Evolutionary conservation across 1,140 invertebrate species (phyloP).

Genomic region (Ceratina australensis): DNA sequence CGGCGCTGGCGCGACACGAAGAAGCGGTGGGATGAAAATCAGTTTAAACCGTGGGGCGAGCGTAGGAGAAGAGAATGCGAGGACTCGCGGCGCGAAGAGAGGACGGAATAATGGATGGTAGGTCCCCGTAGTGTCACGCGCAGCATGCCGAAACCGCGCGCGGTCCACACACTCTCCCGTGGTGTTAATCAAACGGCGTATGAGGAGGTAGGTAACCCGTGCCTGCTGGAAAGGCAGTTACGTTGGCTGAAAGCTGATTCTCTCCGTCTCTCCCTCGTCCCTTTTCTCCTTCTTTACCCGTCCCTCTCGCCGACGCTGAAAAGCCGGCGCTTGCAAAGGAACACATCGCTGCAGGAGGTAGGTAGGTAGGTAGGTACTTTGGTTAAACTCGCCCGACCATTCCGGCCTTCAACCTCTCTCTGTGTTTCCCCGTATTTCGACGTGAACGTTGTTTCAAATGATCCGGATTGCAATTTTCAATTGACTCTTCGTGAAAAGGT

Average conservation of each 20-base stretch:
- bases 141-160: constrained; percentile 69
- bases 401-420: neutral
- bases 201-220: constrained; percentile 29
- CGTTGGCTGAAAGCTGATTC: neutral
- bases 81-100: constrained; percentile 45
- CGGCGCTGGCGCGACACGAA: neutral
- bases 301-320: neutral
- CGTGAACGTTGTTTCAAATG: neutral
- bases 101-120: constrained; percentile 72
- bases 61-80: constrained; percentile 42
- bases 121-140: constrained; percentile 69
- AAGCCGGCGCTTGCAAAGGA: constrained; percentile 7
- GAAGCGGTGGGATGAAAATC: constrained; percentile 38
- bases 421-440: neutral
- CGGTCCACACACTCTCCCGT: constrained; percentile 68
- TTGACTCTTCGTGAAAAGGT: neutral
- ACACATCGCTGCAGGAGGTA: constrained; percentile 4
- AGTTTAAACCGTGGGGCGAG: constrained; percentile 36
- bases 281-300: too few relatives aligned
- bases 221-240: constrained; percentile 45
- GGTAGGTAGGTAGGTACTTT: constrained; percentile 1
- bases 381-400: neutral
- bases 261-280: too few relatives aligned
- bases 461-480: too few relatives aligned
- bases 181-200: constrained; percentile 75